A percentile compares a stretch with the other conserved stretches of the same genome.
Conservation (phyloP, 1,140 invertebrate species). For the Zaprionus ornatus region DNA sequence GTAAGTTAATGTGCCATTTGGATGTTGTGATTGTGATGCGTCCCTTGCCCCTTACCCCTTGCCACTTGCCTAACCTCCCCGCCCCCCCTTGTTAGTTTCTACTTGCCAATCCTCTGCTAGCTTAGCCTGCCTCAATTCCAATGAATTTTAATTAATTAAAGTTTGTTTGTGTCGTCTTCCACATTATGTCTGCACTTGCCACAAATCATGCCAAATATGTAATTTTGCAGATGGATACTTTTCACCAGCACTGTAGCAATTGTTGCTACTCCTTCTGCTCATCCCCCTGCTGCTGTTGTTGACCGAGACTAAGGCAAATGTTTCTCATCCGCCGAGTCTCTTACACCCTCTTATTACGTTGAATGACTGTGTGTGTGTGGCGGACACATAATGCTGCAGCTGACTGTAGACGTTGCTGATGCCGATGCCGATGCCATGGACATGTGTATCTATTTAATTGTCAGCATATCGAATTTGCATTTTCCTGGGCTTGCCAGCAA, state of each 20-base stretch:
- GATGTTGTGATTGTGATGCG: constrained; percentile 58
- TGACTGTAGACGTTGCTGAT: not conserved
- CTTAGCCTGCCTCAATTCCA: not conserved
- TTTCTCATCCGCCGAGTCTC: constrained; percentile 46
- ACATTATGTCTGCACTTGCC: constrained; percentile 57
- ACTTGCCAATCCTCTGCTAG: too few species aligned
- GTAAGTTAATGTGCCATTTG: constrained; percentile 79
- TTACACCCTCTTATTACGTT: constrained; percentile 1
- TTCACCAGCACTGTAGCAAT: constrained; percentile 1
- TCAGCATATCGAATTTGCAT: constrained; percentile 2
- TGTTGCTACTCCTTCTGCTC: not conserved
- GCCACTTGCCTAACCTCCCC: not conserved
- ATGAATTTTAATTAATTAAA: constrained; percentile 82
- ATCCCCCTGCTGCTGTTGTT: constrained; percentile 4
- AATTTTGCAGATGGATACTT: constrained; percentile 25
- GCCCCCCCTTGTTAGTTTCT: too few species aligned
- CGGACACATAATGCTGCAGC: not conserved
- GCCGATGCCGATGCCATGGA: not conserved
- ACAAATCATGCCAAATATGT: constrained; percentile 51
- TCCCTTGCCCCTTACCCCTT: not conserved
- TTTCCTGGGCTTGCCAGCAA: not conserved
- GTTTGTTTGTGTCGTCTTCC: constrained; percentile 58
- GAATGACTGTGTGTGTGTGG: not conserved
- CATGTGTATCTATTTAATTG: not conserved
- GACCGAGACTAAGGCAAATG: constrained; percentile 38